These are phyloP conservation scores for Periplaneta americana DNA, from an alignment of 1,140 invertebrate genomes.

Conservation along the genomic window DNA sequence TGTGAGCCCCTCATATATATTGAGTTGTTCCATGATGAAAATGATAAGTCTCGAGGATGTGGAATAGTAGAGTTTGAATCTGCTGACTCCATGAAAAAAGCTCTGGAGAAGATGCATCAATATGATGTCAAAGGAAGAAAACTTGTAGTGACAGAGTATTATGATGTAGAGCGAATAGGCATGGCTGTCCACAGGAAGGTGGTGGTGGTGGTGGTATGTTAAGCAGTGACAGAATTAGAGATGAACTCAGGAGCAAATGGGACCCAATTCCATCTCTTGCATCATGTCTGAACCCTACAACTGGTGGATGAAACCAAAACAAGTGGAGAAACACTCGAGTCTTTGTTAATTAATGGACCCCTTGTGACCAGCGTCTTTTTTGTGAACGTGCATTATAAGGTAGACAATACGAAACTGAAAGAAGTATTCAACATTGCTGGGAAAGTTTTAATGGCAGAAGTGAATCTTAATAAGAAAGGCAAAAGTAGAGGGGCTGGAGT, in stretches of 20 bases:
- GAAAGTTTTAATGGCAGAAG: conserved; percentile 82
- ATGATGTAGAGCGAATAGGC: conserved; percentile 50
- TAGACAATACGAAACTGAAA: conserved; percentile 87
- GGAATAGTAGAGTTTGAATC: conserved; percentile 94
- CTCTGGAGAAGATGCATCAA: conserved; percentile 93
- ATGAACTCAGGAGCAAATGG: conserved; percentile 18
- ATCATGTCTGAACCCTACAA: conserved; percentile 14
- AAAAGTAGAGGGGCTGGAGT: conserved; percentile 94
- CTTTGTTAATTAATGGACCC: conserved; percentile 86
- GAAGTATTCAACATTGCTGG: conserved; percentile 96
- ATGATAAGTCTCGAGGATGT: conserved; percentile 91
- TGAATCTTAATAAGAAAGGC: conserved; percentile 92
- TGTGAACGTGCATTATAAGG: conserved; percentile 98
- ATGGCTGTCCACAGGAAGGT: conserved; percentile 36
- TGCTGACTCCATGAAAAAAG: conserved; percentile 81
- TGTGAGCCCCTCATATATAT: too few species aligned
- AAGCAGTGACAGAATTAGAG: conserved; percentile 28
- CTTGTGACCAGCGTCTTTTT: conserved; percentile 94
- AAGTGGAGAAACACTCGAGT: conserved; percentile 86
- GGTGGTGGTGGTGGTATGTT: conserved; percentile 31
- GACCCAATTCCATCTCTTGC: conserved; percentile 9
- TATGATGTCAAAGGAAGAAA: conserved; percentile 90
- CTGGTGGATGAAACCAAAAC: conserved; percentile 25
- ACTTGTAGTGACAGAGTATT: conserved; percentile 88
- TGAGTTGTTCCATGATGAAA: conserved; percentile 92